Conservation (phyloP, 1,140 invertebrate genomes). For the Bombus consobrinus region DNA sequence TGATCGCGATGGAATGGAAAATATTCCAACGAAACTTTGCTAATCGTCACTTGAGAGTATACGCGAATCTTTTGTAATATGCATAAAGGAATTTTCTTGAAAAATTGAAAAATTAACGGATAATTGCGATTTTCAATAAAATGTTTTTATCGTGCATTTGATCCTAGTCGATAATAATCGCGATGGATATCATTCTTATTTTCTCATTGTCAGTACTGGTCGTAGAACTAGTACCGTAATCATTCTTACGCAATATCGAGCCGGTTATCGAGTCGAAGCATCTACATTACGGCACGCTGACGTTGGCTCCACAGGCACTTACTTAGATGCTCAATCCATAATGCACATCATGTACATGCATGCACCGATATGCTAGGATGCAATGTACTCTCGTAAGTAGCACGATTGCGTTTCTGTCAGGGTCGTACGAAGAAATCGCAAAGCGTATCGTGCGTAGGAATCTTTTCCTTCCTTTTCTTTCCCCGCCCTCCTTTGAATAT, state of each 20-base stretch:
- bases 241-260: constrained; percentile 25
- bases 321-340: constrained; percentile 4
- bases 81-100: neutral
- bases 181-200: neutral
- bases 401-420: constrained; percentile 40
- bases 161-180: neutral
- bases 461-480: neutral
- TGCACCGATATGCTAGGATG: constrained; percentile 30
- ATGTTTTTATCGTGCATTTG: neutral
- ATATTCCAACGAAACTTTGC: neutral
- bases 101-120: neutral
- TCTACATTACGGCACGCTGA: constrained; percentile 16
- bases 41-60: neutral
- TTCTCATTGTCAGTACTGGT: constrained; percentile 4
- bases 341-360: constrained; percentile 25
- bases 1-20: constrained; percentile 2
- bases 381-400: constrained; percentile 26
- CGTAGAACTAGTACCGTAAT: constrained; percentile 40
- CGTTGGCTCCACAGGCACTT: neutral
- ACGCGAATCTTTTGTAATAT: neutral
- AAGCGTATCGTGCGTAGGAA: constrained; percentile 8
- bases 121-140: too few species aligned
- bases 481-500: neutral
- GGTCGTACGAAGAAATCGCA: constrained; percentile 26
- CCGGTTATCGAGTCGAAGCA: constrained; percentile 27